These are phyloP conservation scores for Trochalopteron elliotii DNA, from an alignment of 2,113 vertebrate species.

Conservation along the genomic window DNA sequence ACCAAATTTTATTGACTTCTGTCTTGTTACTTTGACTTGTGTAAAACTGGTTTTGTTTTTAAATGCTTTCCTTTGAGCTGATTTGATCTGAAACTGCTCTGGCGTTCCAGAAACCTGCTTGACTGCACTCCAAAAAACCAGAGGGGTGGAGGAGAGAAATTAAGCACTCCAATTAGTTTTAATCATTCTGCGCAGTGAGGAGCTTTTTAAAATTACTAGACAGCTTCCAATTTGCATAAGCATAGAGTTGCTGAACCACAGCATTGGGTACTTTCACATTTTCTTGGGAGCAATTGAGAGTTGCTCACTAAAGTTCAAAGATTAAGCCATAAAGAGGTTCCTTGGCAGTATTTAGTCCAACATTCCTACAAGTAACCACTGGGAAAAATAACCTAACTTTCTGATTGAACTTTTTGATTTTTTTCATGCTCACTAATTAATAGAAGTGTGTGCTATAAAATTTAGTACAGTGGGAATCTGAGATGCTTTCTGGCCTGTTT, in stretches of 20 bases:
- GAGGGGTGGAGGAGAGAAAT: constrained; percentile 54
- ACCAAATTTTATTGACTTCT: not conserved
- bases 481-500: not conserved
- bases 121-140: constrained; percentile 50
- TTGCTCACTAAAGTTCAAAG: constrained; percentile 36
- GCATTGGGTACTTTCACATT: constrained; percentile 14
- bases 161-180: constrained; percentile 70
- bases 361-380: not conserved
- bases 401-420: not conserved
- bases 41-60: constrained; percentile 8
- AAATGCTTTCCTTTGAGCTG: constrained; percentile 18
- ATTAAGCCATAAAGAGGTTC: constrained; percentile 23
- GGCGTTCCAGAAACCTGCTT: constrained; percentile 57
- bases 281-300: constrained; percentile 7
- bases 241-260: constrained; percentile 8
- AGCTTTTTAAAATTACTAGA: constrained; percentile 55
- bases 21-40: not conserved
- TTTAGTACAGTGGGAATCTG: not conserved
- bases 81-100: constrained; percentile 36
- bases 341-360: not conserved
- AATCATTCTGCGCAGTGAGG: constrained; percentile 37
- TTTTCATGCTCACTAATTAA: constrained; percentile 15
- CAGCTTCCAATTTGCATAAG: constrained; percentile 53
- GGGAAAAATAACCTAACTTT: not conserved
- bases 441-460: not conserved